Conservation (phyloP, 30 jellyfish, hydroid and myxozoan genomes). For the Nemopilema nomurai region DNA sequence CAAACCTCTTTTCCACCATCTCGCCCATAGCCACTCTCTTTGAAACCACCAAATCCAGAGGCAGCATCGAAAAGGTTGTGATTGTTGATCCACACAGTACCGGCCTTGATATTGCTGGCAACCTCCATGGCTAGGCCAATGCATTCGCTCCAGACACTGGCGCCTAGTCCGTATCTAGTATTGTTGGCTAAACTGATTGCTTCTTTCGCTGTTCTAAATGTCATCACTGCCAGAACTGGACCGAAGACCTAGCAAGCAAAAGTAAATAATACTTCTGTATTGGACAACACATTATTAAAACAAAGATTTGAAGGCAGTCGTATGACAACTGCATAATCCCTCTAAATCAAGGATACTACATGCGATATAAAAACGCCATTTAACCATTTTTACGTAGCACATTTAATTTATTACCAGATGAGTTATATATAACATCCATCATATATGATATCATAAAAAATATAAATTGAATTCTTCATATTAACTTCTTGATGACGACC, state of each 20-base stretch:
- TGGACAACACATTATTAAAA: not conserved
- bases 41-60: slow-evolving; percentile 94
- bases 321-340: too few relatives aligned
- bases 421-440: too few relatives aligned
- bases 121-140: slow-evolving; percentile 98
- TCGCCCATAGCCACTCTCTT: slow-evolving; percentile 94
- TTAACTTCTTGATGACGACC: too few relatives aligned
- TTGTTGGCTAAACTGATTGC: slow-evolving; percentile 90
- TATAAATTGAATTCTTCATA: too few relatives aligned
- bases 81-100: slow-evolving; percentile 94
- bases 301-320: too few relatives aligned
- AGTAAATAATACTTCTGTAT: not conserved
- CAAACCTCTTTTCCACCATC: slow-evolving; percentile 98
- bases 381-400: too few relatives aligned
- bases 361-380: too few relatives aligned
- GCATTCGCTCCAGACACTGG: slow-evolving; percentile 97
- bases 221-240: slow-evolving; percentile 86
- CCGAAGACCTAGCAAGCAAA: slow-evolving; percentile 81
- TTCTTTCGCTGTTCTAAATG: slow-evolving; percentile 97
- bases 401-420: too few relatives aligned
- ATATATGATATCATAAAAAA: too few relatives aligned
- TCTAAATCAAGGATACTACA: too few relatives aligned
- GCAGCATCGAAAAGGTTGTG: slow-evolving; percentile 96
- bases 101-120: slow-evolving; percentile 91
- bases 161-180: slow-evolving; percentile 91